Evolutionary conservation across 2,113 vertebrate species (phyloP), one percentile per base, ranked within the genome.

Genomic region (Dolichotis patagonum): DNA sequence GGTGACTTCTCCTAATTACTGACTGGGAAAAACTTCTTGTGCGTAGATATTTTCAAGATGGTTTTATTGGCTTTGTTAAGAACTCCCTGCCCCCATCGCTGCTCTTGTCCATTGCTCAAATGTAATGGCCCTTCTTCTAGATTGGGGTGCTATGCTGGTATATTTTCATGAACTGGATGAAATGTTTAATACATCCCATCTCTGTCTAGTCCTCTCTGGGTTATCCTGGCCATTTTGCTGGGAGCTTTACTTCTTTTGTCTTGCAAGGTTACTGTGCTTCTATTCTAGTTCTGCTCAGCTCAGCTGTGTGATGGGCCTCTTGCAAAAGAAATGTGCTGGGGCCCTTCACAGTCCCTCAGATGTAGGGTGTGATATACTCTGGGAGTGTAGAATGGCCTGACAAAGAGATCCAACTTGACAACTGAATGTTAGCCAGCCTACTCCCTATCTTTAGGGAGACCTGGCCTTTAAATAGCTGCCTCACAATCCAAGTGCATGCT

Each of bases 1-100:
- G 43, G 49, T 82, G 56, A 13, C 10, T 13, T 90, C 16, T 88
- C 77, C 63, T 65, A 85, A 3, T n/a, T 78, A 92, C 80, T 88
- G 85, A 7, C 30, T 94, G 20, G 46, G 75, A 87, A 87, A 56
- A 49, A 52, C 41, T 60, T 90, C 54, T 85, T 46, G 5, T 35
- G 30, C 16, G 4, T 67, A 12, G 5, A 5, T 56, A 3, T 78
- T 86, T 88, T 85, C 52, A 69, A 96, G 60, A 65, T 28, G 10
- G 41, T 60, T 90, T 94, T 90, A 71, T 38, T 35, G 16, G 41
- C 65, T 88, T 96, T 96, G 49, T 58, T 82, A 54, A 88, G 49
- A 62, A 35, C 3, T 52, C 4, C n/a, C 26, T 5, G 24, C 14
- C 10, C 3, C 38, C 24, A 38, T 35, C 22, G 54, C 16, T 69